These are phyloP conservation scores for Ranitomeya variabilis DNA, from an alignment of 2,113 vertebrate genomes.

Conservation along the genomic window DNA sequence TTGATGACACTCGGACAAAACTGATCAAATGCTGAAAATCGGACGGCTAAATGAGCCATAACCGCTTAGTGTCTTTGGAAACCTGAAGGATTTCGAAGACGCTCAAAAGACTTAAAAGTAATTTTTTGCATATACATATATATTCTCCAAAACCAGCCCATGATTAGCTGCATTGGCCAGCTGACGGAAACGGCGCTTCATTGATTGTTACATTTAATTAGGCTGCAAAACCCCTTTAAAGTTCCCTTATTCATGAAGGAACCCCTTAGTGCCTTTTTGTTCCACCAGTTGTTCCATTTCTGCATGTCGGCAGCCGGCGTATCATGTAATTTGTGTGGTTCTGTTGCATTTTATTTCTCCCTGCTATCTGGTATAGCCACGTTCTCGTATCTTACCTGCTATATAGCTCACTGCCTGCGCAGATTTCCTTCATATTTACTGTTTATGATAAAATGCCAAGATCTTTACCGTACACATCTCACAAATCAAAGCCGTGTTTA, in stretches of 20 bases:
- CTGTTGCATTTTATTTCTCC: background rate
- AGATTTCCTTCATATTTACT: conserved; percentile 34
- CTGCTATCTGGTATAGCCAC: background rate
- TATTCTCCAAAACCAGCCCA: too few species aligned
- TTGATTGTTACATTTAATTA: too few species aligned
- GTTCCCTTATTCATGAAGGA: background rate
- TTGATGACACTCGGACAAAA: too few species aligned
- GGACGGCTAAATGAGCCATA: too few species aligned
- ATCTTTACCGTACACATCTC: conserved; percentile 38
- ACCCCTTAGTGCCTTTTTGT: background rate
- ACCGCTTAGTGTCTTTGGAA: too few species aligned
- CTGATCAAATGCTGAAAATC: too few species aligned
- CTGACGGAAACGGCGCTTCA: too few species aligned
- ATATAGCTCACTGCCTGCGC: background rate
- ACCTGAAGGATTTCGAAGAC: too few species aligned
- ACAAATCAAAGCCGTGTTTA: conserved; percentile 52
- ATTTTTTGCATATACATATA: too few species aligned
- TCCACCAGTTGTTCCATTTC: background rate
- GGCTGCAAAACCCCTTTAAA: background rate
- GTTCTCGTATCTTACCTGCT: background rate
- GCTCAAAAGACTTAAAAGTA: too few species aligned
- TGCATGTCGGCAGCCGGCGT: background rate
- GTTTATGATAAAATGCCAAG: conserved; percentile 35
- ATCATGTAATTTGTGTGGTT: background rate
- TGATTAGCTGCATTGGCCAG: too few species aligned